Evolutionary conservation across 2,888 invertebrate genomes (phyloP).

Genomic region (Gymnoscelis rufifasciata): DNA sequence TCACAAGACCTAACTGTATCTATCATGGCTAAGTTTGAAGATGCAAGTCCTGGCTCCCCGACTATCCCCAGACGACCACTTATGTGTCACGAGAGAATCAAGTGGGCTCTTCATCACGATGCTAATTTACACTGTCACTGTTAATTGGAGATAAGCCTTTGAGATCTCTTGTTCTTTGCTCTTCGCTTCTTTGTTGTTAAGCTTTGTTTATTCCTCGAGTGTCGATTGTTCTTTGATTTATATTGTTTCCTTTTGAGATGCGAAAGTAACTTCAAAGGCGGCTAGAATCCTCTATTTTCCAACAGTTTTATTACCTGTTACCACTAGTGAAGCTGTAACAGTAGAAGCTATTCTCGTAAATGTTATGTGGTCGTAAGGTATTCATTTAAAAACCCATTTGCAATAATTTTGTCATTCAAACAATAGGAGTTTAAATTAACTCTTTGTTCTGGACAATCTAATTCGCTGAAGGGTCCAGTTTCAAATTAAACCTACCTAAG

Average conservation of each 20-base stretch:
- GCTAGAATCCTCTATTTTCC: not conserved
- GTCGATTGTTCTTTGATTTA: conserved; percentile 15
- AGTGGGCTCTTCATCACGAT: conserved; percentile 50
- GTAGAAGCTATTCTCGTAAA: too few relatives aligned
- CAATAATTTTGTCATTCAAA: conserved; percentile 1
- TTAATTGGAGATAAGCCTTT: conserved; percentile 38
- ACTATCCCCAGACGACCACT: conserved; percentile 34
- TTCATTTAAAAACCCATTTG: not conserved
- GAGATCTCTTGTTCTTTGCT: conserved; percentile 16
- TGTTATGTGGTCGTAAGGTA: too few relatives aligned
- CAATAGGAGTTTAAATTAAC: conserved; percentile 3
- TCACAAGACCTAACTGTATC: conserved; percentile 1
- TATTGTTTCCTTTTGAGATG: not conserved
- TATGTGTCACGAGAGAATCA: conserved; percentile 36
- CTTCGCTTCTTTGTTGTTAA: conserved; percentile 11
- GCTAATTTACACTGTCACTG: conserved; percentile 51
- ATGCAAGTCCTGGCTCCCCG: conserved; percentile 10
- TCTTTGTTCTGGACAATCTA: conserved; percentile 1
- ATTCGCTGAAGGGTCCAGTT: conserved; percentile 2
- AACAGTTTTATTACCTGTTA: not conserved
- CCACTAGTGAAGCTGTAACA: too few relatives aligned
- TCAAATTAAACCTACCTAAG: not conserved
- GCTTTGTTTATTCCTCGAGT: conserved; percentile 13
- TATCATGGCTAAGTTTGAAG: conserved; percentile 1
- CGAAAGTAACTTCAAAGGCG: conserved; percentile 1